A percentile compares a stretch with the other conserved stretches of the same genome.
Evolutionary conservation across 2,797 vertebrate species (phyloP).

Genomic region (Rachycentron canadum): DNA sequence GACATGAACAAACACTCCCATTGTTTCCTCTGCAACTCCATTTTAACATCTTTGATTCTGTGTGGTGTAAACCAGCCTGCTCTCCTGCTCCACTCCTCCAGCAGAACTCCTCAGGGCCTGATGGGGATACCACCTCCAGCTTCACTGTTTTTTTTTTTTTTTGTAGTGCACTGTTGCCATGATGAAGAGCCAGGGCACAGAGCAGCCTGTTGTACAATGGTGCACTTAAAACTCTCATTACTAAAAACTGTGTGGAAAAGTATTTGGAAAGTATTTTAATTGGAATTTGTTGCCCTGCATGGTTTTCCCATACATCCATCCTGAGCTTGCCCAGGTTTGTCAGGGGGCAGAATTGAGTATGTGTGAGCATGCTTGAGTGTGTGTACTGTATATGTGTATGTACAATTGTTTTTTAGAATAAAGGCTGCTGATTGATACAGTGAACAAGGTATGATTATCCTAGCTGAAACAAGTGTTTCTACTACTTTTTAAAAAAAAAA

Average conservation of each 20-base stretch:
- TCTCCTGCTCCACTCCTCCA: conserved; percentile 14
- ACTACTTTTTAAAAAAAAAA: conserved; percentile 35
- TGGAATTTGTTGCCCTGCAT: conserved; percentile 68
- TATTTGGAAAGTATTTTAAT: conserved; percentile 72
- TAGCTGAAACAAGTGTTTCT: conserved; percentile 56
- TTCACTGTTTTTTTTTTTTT: conserved; percentile 27
- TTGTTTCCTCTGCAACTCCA: conserved; percentile 32
- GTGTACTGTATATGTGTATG: conserved; percentile 33
- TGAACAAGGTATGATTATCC: conserved; percentile 66
- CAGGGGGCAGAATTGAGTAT: conserved; percentile 51
- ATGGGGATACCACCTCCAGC: conserved; percentile 27
- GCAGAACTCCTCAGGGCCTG: conserved; percentile 25
- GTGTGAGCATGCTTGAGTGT: conserved; percentile 50
- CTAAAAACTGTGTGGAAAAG: conserved; percentile 67
- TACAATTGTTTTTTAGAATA: conserved; percentile 63
- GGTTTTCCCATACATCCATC: conserved; percentile 72
- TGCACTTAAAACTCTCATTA: conserved; percentile 56
- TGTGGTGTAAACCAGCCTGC: conserved; percentile 46
- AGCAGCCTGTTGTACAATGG: conserved; percentile 41
- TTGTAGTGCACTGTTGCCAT: conserved; percentile 50
- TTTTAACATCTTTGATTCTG: conserved; percentile 42
- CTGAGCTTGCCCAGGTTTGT: conserved; percentile 55
- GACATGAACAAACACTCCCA: conserved; percentile 35
- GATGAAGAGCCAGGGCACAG: conserved; percentile 55
- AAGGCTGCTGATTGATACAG: conserved; percentile 75